These are phyloP conservation scores for Phainopepla nitens DNA, from an alignment of 2,113 vertebrate species.

Conservation along the genomic window DNA sequence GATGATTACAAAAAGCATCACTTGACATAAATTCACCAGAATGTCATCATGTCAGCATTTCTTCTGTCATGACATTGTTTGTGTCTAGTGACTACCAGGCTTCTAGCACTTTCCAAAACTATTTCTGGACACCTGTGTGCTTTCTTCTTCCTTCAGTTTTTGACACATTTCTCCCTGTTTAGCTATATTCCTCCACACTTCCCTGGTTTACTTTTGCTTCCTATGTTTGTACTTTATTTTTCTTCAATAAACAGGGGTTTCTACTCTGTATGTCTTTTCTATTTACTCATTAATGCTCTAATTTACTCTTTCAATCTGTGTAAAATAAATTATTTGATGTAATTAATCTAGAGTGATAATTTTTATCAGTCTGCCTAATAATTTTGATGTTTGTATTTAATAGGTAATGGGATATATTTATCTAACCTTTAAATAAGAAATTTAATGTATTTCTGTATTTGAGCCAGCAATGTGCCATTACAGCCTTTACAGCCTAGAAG, in stretches of 20 bases:
- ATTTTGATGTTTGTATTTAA: not conserved
- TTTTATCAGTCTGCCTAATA: not conserved
- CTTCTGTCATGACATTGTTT: not conserved
- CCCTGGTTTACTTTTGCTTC: not conserved
- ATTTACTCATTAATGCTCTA: not conserved
- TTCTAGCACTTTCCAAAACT: not conserved
- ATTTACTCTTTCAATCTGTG: not conserved
- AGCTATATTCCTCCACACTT: not conserved
- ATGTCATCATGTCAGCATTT: not conserved
- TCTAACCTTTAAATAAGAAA: not conserved
- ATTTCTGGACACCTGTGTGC: rapidly evolving
- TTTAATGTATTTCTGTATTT: not conserved
- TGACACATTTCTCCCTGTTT: not conserved
- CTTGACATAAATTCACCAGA: not conserved
- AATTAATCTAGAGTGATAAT: not conserved
- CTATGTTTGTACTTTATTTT: not conserved
- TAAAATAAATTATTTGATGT: not conserved
- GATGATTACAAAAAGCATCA: not conserved
- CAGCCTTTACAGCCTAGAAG: not conserved
- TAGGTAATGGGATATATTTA: not conserved
- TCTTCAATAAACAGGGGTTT: not conserved
- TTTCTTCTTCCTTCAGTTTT: not conserved
- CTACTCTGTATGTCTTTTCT: not conserved
- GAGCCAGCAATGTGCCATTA: not conserved
- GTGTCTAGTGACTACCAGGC: not conserved